phyloP scores from a whole-genome alignment of 2,888 invertebrate species.

The Agrochola macilenta region DNA sequence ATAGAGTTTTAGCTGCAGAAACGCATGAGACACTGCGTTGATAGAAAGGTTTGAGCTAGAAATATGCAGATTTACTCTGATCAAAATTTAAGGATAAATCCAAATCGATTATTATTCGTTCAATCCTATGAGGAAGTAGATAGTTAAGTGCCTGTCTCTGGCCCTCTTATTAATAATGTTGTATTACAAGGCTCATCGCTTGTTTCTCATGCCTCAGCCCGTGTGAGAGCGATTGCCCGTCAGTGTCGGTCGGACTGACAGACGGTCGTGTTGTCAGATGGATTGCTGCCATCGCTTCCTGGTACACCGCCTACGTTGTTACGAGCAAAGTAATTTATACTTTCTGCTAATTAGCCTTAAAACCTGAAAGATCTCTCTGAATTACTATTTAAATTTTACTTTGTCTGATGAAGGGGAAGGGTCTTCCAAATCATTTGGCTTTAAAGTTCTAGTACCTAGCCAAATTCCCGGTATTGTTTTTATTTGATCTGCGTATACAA shows the following conservation, averaged over 20 bases:
- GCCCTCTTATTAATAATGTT: neutral
- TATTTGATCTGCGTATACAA: neutral
- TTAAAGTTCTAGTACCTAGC: neutral
- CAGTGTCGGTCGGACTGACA: slow-evolving; percentile 20
- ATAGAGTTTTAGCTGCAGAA: too few relatives aligned
- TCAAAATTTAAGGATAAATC: neutral
- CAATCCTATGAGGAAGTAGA: too few relatives aligned
- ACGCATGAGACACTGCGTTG: too few relatives aligned
- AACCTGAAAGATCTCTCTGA: neutral
- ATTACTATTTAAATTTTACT: neutral
- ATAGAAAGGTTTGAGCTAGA: too few relatives aligned
- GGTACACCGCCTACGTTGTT: neutral
- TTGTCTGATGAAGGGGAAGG: neutral
- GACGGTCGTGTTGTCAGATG: slow-evolving; percentile 35
- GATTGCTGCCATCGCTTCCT: slow-evolving; percentile 27
- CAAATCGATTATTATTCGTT: neutral
- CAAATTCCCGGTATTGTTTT: neutral
- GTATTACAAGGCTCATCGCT: neutral
- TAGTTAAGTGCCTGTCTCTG: neutral
- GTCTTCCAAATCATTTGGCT: neutral
- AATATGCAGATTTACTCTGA: too few relatives aligned
- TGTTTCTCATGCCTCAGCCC: neutral
- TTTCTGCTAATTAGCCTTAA: too few relatives aligned
- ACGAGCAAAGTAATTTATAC: too few relatives aligned
- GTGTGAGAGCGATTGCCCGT: slow-evolving; percentile 25